Percentiles rank a stretch among this genome's conserved stretches.
phyloP scores from a whole-genome alignment of 1,140 invertebrate genomes.

The Pristionchus pacificus region DNA sequence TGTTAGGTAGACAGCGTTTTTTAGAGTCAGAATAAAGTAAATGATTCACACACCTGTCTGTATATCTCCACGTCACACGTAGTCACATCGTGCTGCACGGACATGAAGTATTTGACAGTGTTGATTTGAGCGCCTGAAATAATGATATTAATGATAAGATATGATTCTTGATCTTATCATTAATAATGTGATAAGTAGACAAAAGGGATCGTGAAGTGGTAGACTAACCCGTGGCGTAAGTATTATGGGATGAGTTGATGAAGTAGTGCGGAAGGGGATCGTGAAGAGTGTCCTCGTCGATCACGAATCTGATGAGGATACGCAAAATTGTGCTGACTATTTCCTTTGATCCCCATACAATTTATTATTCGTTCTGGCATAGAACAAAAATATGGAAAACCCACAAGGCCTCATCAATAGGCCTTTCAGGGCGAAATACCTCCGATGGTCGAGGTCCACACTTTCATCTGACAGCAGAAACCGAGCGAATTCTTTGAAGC shows the following conservation, averaged over 20 bases:
- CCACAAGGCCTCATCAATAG: too few relatives aligned
- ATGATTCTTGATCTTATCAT: conserved; percentile 1
- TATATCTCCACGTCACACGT: conserved; percentile 23
- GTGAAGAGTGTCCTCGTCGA: conserved; percentile 91
- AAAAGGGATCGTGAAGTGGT: conserved; percentile 7
- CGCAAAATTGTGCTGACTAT: not conserved
- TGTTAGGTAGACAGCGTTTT: not conserved
- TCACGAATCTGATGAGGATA: conserved; percentile 5
- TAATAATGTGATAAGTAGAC: not conserved
- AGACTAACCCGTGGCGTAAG: conserved; percentile 66
- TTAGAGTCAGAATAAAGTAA: conserved; percentile 6
- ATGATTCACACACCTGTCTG: conserved; percentile 10
- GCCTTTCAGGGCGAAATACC: too few relatives aligned
- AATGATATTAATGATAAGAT: conserved; percentile 3
- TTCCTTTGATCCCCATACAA: not conserved
- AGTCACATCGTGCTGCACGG: not conserved
- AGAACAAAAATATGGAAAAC: too few relatives aligned
- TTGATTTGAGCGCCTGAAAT: conserved; percentile 14
- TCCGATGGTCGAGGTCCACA: not conserved
- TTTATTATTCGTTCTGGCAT: too few relatives aligned
- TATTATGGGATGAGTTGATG: conserved; percentile 98
- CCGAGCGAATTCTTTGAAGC: not conserved
- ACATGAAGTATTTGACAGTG: conserved; percentile 7
- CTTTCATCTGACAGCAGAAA: not conserved
- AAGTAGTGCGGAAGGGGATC: conserved; percentile 93